Conservation (phyloP, 2,888 invertebrate species). For the Acleris literana region DNA sequence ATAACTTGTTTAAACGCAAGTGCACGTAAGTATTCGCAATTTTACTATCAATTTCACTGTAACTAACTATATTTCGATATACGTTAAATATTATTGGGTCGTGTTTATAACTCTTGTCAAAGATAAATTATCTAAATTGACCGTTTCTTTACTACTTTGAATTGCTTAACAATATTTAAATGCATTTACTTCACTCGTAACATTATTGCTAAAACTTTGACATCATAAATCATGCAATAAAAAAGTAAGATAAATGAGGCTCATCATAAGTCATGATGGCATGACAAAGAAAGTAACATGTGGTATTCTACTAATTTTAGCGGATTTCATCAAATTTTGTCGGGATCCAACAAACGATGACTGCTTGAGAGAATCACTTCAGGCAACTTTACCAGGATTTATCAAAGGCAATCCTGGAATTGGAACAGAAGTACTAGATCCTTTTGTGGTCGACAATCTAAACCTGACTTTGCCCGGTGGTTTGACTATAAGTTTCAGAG, state of each 20-base stretch:
- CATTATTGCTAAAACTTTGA: too few species aligned
- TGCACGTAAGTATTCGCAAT: conserved; percentile 18
- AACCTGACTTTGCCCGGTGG: conserved; percentile 54
- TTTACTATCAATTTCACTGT: too few species aligned
- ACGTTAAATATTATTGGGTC: too few species aligned
- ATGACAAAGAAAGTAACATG: background rate
- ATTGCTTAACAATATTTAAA: too few species aligned
- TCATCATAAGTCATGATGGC: too few species aligned
- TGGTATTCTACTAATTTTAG: conserved; percentile 38
- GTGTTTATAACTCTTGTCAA: too few species aligned
- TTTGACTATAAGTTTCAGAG: conserved; percentile 50
- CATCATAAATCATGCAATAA: too few species aligned
- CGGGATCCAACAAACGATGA: conserved; percentile 46
- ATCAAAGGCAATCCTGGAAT: conserved; percentile 53
- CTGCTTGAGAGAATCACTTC: conserved; percentile 53
- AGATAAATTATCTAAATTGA: too few species aligned
- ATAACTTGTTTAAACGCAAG: conserved; percentile 11
- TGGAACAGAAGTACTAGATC: conserved; percentile 55
- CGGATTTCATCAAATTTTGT: conserved; percentile 49
- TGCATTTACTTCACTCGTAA: too few species aligned
- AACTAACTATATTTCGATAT: too few species aligned
- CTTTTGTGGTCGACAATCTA: conserved; percentile 53
- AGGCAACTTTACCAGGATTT: conserved; percentile 51
- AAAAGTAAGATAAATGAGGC: too few species aligned
- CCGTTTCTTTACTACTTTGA: too few species aligned